Base-by-base conservation (phyloP, 2,888 invertebrate species). In the Biston betularia region DNA sequence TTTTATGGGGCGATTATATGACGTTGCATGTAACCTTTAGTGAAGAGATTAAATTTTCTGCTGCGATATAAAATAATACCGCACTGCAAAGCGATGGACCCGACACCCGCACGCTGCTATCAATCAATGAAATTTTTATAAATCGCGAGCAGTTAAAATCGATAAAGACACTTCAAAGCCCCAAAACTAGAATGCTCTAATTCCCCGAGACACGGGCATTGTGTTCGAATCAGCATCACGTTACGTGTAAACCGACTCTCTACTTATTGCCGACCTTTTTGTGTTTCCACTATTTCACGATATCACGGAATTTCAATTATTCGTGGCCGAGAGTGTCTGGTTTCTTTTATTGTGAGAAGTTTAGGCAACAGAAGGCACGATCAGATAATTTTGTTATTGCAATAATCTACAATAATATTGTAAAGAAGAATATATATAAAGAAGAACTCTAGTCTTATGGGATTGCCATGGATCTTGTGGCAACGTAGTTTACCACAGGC, bases 151-250 rank as follows among this genome's bases (percentile, higher is more conserved):
- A 59, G 59, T 65, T 40, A 54, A 53, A 34, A 58, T 54, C 48
- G 59, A 59, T 65, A 59, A 59, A 58, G 15, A 11, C 38, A 35
- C 44, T 63, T 24, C 58, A 15, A 53, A 60, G 56, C 42, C 14
- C 24, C 33, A 64, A 49, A 34, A 6, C 54, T 61, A 35, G 59
- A 69, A 61, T 57, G 12, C 50, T 62, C 62, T 85, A 84, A 86
- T 85, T 82, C 78, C 70, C 74, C 12, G 48, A 76, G 85, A 85
- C 84, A 73, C 63, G 4, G 62, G 8, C 73, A 80, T 86, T 86
- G 84, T 85, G 63, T 70, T 69, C 71, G 74, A 81, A 83, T 84
- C 62, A 58, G 73, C 65, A 55, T 73, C 73, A 58, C 64, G 57
- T 73, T 73, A 52, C 72, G 59, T 61, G 71, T 67, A 64, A 69